Evolutionary conservation across 2,888 invertebrate species (phyloP).

Genomic region (Agrotis segetum): DNA sequence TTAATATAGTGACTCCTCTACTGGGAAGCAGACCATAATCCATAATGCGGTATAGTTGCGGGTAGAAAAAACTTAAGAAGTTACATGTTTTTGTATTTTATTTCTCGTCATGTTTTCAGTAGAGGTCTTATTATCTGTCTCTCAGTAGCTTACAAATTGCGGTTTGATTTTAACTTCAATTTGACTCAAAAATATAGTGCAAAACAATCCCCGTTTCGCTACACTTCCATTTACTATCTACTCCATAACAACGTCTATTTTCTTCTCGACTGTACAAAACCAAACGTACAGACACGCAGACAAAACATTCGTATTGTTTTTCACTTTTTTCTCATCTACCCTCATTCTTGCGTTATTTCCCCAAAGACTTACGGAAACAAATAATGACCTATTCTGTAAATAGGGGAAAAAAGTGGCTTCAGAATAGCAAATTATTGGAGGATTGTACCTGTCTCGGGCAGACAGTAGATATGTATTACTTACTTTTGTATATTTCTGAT

Average conservation of each 20-base stretch:
- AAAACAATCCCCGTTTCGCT: neutral
- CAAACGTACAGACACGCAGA: conserved; percentile 47
- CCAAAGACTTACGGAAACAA: conserved; percentile 61
- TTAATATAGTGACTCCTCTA: no score
- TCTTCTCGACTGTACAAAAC: conserved; percentile 38
- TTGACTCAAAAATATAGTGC: neutral
- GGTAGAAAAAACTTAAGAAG: no score
- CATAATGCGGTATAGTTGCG: no score
- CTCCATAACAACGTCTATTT: conserved; percentile 35
- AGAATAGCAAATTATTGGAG: conserved; percentile 61
- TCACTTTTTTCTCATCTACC: conserved; percentile 53
- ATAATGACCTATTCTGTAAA: conserved; percentile 59
- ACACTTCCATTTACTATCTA: conserved; percentile 15
- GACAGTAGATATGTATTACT: conserved; percentile 52
- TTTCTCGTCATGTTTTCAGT: no score
- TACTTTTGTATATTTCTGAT: conserved; percentile 42
- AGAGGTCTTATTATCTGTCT: no score
- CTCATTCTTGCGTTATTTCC: conserved; percentile 61
- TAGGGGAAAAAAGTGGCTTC: conserved; percentile 57
- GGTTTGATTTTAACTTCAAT: no score
- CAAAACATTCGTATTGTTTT: conserved; percentile 49
- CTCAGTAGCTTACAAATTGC: no score
- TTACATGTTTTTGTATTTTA: no score
- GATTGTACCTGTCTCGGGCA: conserved; percentile 48
- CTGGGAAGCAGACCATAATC: no score